Conservation (phyloP, 2,888 invertebrate species). For the Drosophila recens region DNA sequence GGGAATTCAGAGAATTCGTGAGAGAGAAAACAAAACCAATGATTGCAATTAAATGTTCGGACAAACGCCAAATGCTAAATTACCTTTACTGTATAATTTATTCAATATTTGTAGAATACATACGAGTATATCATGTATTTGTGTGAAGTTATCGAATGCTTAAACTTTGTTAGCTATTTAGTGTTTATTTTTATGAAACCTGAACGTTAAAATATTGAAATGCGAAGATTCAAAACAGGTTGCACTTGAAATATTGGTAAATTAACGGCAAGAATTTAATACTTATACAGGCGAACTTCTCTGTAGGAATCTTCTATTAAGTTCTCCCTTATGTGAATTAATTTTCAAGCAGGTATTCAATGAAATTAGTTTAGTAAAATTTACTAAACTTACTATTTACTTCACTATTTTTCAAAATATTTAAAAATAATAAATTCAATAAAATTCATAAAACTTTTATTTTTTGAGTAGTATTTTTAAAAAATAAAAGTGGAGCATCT, state of each 20-base stretch:
- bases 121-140: constrained; percentile 2
- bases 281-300: neutral
- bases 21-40: constrained; percentile 26
- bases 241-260: constrained; percentile 35
- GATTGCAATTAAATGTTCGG: constrained; percentile 55
- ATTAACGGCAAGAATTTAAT: neutral
- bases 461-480: too few relatives aligned
- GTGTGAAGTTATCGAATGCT: constrained; percentile 1
- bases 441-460: too few relatives aligned
- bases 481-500: too few relatives aligned
- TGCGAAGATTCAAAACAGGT: constrained; percentile 51
- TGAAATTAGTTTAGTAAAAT: neutral
- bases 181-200: constrained; percentile 50
- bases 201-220: constrained; percentile 36
- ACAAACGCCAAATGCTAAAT: constrained; percentile 36
- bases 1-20: constrained; percentile 34
- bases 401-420: neutral
- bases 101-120: neutral
- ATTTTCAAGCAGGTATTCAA: neutral
- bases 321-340: neutral
- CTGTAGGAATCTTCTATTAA: neutral
- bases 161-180: constrained; percentile 18
- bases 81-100: constrained; percentile 1
- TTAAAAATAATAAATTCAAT: neutral
- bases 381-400: too few relatives aligned